Conservation (phyloP, 2,113 vertebrate species). For the Rhabdornis inornatus region DNA sequence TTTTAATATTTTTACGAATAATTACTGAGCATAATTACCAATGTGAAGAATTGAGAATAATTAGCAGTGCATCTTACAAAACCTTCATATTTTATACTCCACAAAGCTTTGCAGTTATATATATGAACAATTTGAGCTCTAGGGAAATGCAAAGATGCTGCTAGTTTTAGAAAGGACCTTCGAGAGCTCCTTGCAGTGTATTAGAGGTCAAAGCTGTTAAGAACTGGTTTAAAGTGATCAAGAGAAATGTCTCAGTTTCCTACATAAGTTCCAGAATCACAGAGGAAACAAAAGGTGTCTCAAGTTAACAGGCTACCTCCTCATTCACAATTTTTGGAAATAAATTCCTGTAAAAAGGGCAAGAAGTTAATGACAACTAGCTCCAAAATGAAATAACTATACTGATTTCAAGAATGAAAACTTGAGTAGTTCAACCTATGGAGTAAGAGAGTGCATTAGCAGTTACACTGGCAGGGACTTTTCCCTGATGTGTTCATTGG, state of each 20-base stretch:
- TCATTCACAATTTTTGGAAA: neutral
- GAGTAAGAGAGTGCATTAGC: neutral
- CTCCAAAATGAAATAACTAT: neutral
- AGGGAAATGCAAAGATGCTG: neutral
- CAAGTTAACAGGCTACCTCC: neutral
- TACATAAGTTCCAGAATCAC: neutral
- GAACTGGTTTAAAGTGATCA: neutral
- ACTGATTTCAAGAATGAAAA: neutral
- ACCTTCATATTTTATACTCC: neutral
- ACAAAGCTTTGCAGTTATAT: neutral
- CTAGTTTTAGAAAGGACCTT: neutral
- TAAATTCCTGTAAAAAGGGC: neutral
- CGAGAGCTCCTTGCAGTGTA: neutral
- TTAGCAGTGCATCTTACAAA: neutral
- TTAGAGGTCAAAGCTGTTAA: neutral
- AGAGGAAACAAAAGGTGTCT: neutral
- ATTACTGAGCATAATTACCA: neutral
- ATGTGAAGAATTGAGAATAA: neutral
- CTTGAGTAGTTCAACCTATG: neutral
- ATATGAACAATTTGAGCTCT: neutral
- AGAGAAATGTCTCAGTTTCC: neutral
- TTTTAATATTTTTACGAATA: neutral
- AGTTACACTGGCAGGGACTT: neutral
- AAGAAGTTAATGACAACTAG: neutral
- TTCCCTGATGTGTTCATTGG: fast-evolving